A percentile compares a stretch with the other conserved stretches of the same genome.
Evolutionary conservation across 2,888 invertebrate species (phyloP).

Genomic region (Macaria notata): DNA sequence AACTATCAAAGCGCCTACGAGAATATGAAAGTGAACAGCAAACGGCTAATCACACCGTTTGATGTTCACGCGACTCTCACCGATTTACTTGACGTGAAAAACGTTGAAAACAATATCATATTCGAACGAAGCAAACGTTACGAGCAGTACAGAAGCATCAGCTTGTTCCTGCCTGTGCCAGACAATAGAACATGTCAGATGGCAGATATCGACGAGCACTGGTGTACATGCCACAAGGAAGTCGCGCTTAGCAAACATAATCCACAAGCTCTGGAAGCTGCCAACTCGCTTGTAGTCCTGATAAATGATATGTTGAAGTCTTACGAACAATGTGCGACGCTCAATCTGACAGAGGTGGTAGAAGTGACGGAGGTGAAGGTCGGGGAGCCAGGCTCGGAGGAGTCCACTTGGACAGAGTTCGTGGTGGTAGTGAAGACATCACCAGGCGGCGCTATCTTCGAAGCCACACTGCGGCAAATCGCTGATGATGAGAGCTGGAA

Average conservation of each 20-base stretch:
- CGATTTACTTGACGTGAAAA: conserved; percentile 84
- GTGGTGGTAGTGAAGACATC: conserved; percentile 83
- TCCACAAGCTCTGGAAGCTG: conserved; percentile 79
- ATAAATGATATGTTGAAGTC: conserved; percentile 84
- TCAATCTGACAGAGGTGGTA: conserved; percentile 84
- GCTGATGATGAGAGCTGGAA: conserved; percentile 49
- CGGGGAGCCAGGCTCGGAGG: conserved; percentile 54
- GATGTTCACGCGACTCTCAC: conserved; percentile 91
- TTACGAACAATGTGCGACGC: conserved; percentile 84
- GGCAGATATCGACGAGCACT: conserved; percentile 91
- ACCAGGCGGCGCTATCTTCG: conserved; percentile 89
- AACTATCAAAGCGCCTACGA: conserved; percentile 83
- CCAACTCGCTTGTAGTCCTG: conserved; percentile 82
- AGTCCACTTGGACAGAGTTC: conserved; percentile 80
- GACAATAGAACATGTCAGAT: conserved; percentile 87
- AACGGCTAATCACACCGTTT: conserved; percentile 89
- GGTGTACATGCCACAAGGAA: conserved; percentile 92
- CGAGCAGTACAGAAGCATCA: conserved; percentile 83
- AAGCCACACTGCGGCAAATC: conserved; percentile 85
- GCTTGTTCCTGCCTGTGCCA: conserved; percentile 89
- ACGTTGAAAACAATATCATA: conserved; percentile 64
- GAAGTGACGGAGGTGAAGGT: conserved; percentile 85
- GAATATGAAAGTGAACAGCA: conserved; percentile 85
- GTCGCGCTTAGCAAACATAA: conserved; percentile 79
- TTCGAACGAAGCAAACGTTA: conserved; percentile 56